Base-by-base conservation (phyloP, 2,113 vertebrate species). In the Catharus bicknelli region DNA sequence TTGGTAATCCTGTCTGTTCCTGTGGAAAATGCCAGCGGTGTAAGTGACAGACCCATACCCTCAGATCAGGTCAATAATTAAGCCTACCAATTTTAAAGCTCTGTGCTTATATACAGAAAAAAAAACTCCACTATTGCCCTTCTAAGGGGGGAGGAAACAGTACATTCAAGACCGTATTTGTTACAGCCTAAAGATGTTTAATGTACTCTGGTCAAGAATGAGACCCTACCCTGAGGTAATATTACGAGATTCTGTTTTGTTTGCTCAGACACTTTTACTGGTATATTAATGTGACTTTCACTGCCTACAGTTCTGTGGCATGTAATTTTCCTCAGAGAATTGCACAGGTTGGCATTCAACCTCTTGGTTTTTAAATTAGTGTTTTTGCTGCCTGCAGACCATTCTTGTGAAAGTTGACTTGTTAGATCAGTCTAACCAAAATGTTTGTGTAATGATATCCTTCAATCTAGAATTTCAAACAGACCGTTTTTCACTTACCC, bases 401-500 rank as follows among this genome's bases (percentile, higher is more conserved):
- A 30, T 69, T 91, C 83, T 55, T 88, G 38, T 77, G 20, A 54
- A 88, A 77, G 64, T 7, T 83, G 67, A 79, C 6, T 1, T 81
- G 18, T 77, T 93, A 70, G 55, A 59, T 83, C 51, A 62, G 13
- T 40, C 51, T 90, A 80, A 88, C 85, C 51, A 88, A 80, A 94
- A 93, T 48, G 47, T 85, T 93, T 91, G 59, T 90, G 80, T 88
- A 90, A 74, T 83, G 9, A 66, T 73, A 47, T 75, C 50, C 63
- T 83, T 94, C 48, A 76, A 47, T n/a, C 73, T 47, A 58, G 51
- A 85, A 80, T 83, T 94, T 90, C 51, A 76, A 55, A 69, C 13
- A 20, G 69, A 73, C 10, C 9, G 6, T 85, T 95, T 92, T 90
- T 85, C 58, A 54, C 26, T 76, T 69, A 36, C 47, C 47, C 23